These are phyloP conservation scores for Clangula hyemalis DNA, from an alignment of 2,797 vertebrate species.

Conservation along the genomic window DNA sequence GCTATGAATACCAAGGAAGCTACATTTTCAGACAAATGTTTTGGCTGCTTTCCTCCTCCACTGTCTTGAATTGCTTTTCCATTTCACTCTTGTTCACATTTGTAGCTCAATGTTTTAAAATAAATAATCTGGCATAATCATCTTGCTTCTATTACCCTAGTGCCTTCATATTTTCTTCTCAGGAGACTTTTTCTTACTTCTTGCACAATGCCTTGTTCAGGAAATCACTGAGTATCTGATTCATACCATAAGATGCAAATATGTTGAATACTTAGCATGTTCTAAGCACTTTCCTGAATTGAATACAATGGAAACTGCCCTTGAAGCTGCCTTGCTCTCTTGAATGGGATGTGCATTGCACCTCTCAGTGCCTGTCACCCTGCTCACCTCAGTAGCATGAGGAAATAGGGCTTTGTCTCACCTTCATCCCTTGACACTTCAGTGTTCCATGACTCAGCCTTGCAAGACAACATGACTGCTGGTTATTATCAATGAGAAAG, in stretches of 20 bases:
- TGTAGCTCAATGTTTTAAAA: neutral
- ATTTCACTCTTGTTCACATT: neutral
- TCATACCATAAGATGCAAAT: neutral
- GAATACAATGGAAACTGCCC: neutral
- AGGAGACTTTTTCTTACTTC: neutral
- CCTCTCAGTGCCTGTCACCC: neutral
- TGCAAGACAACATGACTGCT: neutral
- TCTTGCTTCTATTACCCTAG: neutral
- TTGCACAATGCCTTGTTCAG: neutral
- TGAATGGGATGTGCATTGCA: fast-evolving
- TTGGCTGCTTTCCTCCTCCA: constrained; percentile 4
- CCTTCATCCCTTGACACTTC: neutral
- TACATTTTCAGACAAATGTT: neutral
- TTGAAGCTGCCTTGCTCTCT: neutral
- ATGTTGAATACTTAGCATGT: neutral
- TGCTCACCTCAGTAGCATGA: fast-evolving
- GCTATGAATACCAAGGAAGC: neutral
- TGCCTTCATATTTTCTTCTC: neutral
- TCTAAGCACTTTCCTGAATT: neutral
- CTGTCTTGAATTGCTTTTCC: neutral
- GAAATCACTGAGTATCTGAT: neutral
- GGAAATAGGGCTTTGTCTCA: neutral
- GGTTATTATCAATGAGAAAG: neutral
- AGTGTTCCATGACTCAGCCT: fast-evolving
- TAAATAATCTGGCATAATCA: neutral